A percentile compares a stretch with the other conserved stretches of the same genome.
These are phyloP conservation scores for Anaspis maculata DNA, from an alignment of 2,888 invertebrate genomes.

Conservation along the genomic window DNA sequence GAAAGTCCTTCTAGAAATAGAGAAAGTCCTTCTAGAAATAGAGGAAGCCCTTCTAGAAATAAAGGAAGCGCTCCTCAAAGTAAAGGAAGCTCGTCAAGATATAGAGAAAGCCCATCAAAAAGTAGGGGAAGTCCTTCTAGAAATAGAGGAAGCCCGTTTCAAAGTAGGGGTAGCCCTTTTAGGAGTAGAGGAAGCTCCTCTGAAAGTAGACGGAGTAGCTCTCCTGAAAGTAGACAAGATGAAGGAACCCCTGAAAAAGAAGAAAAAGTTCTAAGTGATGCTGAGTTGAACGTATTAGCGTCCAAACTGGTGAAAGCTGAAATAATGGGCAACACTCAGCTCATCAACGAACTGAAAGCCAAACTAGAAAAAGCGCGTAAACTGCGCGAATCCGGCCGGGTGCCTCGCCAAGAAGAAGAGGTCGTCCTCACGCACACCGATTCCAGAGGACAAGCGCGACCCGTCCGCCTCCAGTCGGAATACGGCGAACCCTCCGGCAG, in stretches of 20 bases:
- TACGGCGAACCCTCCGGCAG: constrained; percentile 42
- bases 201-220: neutral
- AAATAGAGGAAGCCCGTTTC: no score
- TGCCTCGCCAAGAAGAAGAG: constrained; percentile 42
- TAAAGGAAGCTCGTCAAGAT: no score
- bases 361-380: constrained; percentile 66
- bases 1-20: no score
- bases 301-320: constrained; percentile 92
- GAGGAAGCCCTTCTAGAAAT: no score
- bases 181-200: neutral
- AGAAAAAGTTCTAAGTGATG: constrained; percentile 56
- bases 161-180: no score
- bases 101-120: no score
- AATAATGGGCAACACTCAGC: constrained; percentile 72
- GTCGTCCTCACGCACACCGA: constrained; percentile 64
- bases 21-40: no score
- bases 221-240: neutral
- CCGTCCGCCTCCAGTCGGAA: constrained; percentile 44
- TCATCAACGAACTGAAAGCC: constrained; percentile 61
- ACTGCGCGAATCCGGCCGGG: constrained; percentile 16
- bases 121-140: no score
- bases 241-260: neutral
- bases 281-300: constrained; percentile 83
- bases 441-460: constrained; percentile 58
- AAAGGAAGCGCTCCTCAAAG: no score